A percentile compares a stretch with the other conserved stretches of the same genome.
phyloP scores from a whole-genome alignment of 2,113 vertebrate genomes.

The Pampusana beccarii region DNA sequence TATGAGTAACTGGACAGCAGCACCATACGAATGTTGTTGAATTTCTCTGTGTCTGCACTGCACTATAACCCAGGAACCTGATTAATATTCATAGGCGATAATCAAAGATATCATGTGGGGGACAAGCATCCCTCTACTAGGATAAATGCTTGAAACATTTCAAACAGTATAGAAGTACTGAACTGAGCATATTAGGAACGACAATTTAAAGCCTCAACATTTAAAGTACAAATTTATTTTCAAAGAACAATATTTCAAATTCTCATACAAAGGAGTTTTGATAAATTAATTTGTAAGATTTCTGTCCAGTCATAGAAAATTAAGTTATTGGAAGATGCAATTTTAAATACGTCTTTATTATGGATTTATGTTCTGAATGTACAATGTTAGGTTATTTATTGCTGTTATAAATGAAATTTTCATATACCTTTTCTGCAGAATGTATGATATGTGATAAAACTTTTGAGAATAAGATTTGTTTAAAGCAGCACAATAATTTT shows the following conservation, averaged over 20 bases:
- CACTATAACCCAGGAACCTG: neutral
- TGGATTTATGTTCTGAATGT: slow-evolving; percentile 28
- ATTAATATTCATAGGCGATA: slow-evolving; percentile 40
- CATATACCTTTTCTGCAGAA: slow-evolving; percentile 54
- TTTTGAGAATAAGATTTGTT: slow-evolving; percentile 8
- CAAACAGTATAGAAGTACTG: slow-evolving; percentile 27
- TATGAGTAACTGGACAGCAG: neutral
- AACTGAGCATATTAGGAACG: slow-evolving; percentile 25
- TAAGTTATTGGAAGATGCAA: neutral
- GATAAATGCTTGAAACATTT: slow-evolving; percentile 46
- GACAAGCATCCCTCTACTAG: neutral
- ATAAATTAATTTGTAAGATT: slow-evolving; percentile 38
- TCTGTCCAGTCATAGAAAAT: slow-evolving; percentile 33
- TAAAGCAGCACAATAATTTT: slow-evolving; percentile 14
- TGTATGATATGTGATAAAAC: slow-evolving; percentile 29
- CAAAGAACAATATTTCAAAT: slow-evolving; percentile 19
- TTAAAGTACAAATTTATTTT: slow-evolving; percentile 25
- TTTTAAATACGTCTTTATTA: slow-evolving; percentile 25
- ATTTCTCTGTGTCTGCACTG: neutral
- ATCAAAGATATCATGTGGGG: neutral
- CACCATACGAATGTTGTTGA: neutral
- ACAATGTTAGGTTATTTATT: slow-evolving; percentile 43
- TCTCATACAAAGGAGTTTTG: slow-evolving; percentile 27
- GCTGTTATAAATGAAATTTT: slow-evolving; percentile 39
- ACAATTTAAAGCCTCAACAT: slow-evolving; percentile 54